Base-by-base conservation (phyloP, 1,140 invertebrate species). In the Luehdorfia chinensis region DNA sequence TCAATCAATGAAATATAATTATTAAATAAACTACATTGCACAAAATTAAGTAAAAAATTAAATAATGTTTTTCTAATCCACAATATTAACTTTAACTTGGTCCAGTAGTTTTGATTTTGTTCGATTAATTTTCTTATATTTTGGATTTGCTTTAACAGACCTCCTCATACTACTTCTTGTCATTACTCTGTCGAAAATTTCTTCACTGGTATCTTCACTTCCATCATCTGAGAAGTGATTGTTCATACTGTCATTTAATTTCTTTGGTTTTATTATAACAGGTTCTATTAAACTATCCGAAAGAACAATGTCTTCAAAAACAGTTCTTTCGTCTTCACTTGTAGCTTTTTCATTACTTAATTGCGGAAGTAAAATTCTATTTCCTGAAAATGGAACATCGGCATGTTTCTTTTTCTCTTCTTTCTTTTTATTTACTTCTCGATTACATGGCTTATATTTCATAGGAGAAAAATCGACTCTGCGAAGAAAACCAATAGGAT, bases 401-500 rank as follows among this genome's bases (percentile, higher is more conserved):
- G 75, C 36, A 32, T 58, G 72, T 14, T 78, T 72, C 44, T 81
- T 80, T 25, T 77, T 81, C 37, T 84, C 76, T 13, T 79, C 76
- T 51, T 84, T 83, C 55, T 80, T 85, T 46, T 80, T 83, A 13
- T 45, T 51, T 7, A 47, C 59, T 53, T 75, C 72, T 1, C 69
- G 43, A 50, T 70, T 75, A 30, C 59, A 59, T 7, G 78, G 75
- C 43, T 85, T 85, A 44, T 84, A 84, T 61, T 85, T 85, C 66
- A 83, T 85, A n/a, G 79, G 79, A n/a, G 81, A 85, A 47, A 85
- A 85, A 56, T 85, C 81, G 7, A 85, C 79, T 53, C 79, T 54
- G n/a, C 78, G 61, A 12, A 85, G 54, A 48, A 81, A 84, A 50
- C 73, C 79, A 8, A 85, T 85, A 0, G 79, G 72, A 39, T 85